A percentile compares a stretch with the other conserved stretches of the same genome.
phyloP scores from a whole-genome alignment of 2,888 invertebrate genomes.

The Agrypnus murinus region DNA sequence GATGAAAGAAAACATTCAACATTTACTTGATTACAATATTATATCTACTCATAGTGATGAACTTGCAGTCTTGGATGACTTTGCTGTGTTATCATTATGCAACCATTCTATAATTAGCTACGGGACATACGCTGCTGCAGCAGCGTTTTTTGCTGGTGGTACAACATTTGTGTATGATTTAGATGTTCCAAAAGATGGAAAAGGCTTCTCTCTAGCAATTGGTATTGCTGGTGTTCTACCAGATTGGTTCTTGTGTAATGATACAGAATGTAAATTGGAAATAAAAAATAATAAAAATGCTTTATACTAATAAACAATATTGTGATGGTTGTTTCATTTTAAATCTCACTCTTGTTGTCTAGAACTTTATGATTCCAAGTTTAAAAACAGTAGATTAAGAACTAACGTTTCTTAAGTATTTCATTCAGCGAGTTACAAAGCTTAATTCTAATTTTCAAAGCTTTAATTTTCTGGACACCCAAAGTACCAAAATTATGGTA shows the following conservation, averaged over 20 bases:
- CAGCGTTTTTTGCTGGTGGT: slow-evolving; percentile 22
- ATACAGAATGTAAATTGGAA: background rate
- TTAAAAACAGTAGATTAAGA: too few species aligned
- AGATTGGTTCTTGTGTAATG: slow-evolving; percentile 27
- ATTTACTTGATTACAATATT: background rate
- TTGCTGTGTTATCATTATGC: slow-evolving; percentile 19
- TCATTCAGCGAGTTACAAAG: too few species aligned
- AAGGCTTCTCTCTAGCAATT: slow-evolving; percentile 10
- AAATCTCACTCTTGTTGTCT: too few species aligned
- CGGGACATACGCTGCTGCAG: slow-evolving; percentile 18
- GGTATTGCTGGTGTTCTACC: background rate
- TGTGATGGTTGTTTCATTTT: too few species aligned
- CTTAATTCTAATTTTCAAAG: too few species aligned
- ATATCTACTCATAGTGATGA: background rate
- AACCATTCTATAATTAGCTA: slow-evolving; percentile 35
- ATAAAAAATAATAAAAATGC: background rate
- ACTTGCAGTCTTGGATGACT: background rate
- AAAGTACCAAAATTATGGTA: too few species aligned
- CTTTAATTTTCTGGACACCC: too few species aligned
- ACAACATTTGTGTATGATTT: slow-evolving; percentile 24
- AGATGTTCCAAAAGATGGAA: slow-evolving; percentile 15
- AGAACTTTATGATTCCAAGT: too few species aligned
- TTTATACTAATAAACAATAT: too few species aligned
- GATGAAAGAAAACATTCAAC: background rate
- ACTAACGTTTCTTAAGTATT: too few species aligned